Evolutionary conservation across 1,140 invertebrate species (phyloP).

Genomic region (Calliopsis andreniformis): DNA sequence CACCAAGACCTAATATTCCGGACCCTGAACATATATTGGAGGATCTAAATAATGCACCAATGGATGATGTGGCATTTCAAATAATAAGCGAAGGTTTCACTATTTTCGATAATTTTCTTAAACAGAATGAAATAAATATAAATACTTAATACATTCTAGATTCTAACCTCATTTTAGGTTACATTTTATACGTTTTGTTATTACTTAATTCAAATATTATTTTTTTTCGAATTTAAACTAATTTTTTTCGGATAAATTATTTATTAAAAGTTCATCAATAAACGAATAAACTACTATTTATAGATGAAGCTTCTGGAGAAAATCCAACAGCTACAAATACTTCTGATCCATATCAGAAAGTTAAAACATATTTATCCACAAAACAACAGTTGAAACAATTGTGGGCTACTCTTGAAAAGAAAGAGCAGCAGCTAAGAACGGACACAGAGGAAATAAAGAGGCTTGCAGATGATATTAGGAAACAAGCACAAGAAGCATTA

Average conservation of each 20-base stretch:
- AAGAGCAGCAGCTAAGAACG: constrained; percentile 59
- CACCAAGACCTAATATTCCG: constrained; percentile 69
- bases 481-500: constrained; percentile 75
- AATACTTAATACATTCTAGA: background rate
- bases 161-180: background rate
- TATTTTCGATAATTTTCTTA: constrained; percentile 4
- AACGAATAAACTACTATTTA: constrained; percentile 17
- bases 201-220: background rate
- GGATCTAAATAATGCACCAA: constrained; percentile 63
- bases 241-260: too few relatives aligned
- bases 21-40: constrained; percentile 69
- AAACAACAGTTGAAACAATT: constrained; percentile 70
- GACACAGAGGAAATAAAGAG: constrained; percentile 68
- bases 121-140: background rate
- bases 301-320: constrained; percentile 47
- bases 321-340: constrained; percentile 54
- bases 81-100: constrained; percentile 66
- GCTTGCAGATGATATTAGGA: constrained; percentile 73
- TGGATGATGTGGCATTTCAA: constrained; percentile 70
- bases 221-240: too few relatives aligned
- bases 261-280: constrained; percentile 12
- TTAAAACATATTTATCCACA: constrained; percentile 70
- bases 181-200: background rate
- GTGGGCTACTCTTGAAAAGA: constrained; percentile 59
- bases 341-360: constrained; percentile 69